Percentiles rank a stretch among this genome's conserved stretches.
Evolutionary conservation across 2,888 invertebrate species (phyloP).

Genomic region (Thymelicus sylvestris): DNA sequence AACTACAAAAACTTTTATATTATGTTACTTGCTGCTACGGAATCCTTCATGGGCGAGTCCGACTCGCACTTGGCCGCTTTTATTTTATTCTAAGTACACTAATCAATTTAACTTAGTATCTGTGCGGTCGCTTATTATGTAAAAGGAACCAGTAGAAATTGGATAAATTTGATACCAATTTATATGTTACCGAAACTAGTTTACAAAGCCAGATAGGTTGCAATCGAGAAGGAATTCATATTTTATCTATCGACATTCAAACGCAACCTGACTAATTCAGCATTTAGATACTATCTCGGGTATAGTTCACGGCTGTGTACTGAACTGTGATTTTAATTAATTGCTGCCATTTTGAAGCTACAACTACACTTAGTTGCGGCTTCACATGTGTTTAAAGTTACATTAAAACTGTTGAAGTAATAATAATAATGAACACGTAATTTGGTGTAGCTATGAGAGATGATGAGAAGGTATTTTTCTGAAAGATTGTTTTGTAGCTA

Average conservation of each 20-base stretch:
- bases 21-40: too few relatives aligned
- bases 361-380: neutral
- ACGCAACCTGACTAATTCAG: slow-evolving; percentile 36
- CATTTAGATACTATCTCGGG: slow-evolving; percentile 28
- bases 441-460: neutral
- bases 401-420: neutral
- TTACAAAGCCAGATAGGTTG: slow-evolving; percentile 27
- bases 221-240: slow-evolving; percentile 35
- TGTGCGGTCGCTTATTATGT: too few relatives aligned
- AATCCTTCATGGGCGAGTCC: too few relatives aligned
- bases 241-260: slow-evolving; percentile 37
- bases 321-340: slow-evolving; percentile 33
- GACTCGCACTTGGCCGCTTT: too few relatives aligned
- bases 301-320: slow-evolving; percentile 33
- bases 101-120: too few relatives aligned
- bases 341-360: slow-evolving; percentile 20
- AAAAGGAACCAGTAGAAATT: too few relatives aligned
- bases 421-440: too few relatives aligned
- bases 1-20: too few relatives aligned
- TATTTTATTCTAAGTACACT: too few relatives aligned
- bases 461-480: neutral
- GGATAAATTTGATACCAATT: neutral
- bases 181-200: slow-evolving; percentile 29
- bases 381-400: neutral
- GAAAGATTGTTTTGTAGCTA: too few relatives aligned